A percentile compares a stretch with the other conserved stretches of the same genome.
Conservation (phyloP, 2,797 vertebrate species). For the Urosaurus nigricauda region DNA sequence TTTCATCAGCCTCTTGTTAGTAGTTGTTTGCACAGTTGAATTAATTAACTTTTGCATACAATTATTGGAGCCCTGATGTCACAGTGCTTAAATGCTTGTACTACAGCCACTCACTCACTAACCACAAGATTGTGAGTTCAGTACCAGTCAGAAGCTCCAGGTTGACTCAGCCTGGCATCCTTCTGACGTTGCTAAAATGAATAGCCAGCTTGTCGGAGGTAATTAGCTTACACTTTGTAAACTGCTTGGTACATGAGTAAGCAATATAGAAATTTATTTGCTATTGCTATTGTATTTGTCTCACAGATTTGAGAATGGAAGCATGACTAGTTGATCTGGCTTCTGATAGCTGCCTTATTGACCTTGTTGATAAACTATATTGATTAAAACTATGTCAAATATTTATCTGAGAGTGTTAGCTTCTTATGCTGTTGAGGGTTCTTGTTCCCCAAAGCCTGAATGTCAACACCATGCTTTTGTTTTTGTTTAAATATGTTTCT, state of each 20-base stretch:
- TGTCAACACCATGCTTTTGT: background rate
- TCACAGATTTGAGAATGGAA: background rate
- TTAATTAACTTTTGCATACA: background rate
- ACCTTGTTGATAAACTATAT: constrained; percentile 1
- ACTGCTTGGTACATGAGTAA: too few relatives aligned
- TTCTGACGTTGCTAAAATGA: too few relatives aligned
- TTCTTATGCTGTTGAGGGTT: background rate
- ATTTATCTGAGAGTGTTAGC: background rate
- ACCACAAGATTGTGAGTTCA: too few relatives aligned
- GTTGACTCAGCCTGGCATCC: too few relatives aligned
- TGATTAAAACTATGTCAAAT: background rate
- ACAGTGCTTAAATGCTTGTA: too few relatives aligned
- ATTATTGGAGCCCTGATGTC: background rate
- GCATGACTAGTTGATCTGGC: background rate
- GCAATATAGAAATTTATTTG: too few relatives aligned
- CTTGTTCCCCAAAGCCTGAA: background rate
- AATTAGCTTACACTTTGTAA: too few relatives aligned
- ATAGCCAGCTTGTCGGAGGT: too few relatives aligned
- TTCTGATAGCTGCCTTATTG: background rate
- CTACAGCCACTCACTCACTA: too few relatives aligned
- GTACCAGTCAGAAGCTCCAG: too few relatives aligned
- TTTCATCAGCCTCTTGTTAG: background rate
- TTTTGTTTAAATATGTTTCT: constrained; percentile 12
- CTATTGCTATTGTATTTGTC: background rate
- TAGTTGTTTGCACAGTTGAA: background rate